Percentiles rank a stretch among this genome's conserved stretches.
phyloP scores from a whole-genome alignment of 2,797 vertebrate genomes.

The Acestrorhynchus altus region DNA sequence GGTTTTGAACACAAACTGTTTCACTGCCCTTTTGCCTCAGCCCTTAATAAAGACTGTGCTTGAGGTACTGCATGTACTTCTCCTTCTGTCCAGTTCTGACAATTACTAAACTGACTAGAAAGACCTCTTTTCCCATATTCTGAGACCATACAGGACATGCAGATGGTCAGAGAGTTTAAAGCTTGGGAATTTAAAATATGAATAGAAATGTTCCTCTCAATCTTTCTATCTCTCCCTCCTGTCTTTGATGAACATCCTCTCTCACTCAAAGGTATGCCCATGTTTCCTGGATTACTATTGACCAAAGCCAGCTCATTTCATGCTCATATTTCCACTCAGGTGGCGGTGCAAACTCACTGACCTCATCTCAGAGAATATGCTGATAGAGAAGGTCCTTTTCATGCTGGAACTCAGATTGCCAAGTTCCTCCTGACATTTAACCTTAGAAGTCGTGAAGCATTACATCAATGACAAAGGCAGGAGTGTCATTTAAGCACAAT shows the following conservation, averaged over 20 bases:
- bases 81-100: too few species aligned
- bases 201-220: constrained; percentile 11
- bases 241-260: background rate
- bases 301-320: constrained; percentile 73
- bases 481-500: background rate
- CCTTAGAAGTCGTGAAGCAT: background rate
- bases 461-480: background rate
- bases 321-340: constrained; percentile 57
- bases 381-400: constrained; percentile 2
- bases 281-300: constrained; percentile 66
- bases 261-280: constrained; percentile 40
- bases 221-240: background rate
- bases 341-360: constrained; percentile 20
- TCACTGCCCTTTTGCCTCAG: too few species aligned
- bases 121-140: constrained; percentile 34
- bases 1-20: too few species aligned
- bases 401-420: background rate
- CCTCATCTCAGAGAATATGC: background rate
- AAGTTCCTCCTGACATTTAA: background rate
- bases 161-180: too few species aligned
- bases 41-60: too few species aligned
- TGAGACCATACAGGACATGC: too few species aligned
- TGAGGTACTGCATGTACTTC: too few species aligned
- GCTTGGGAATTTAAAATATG: too few species aligned
- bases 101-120: too few species aligned